phyloP scores from a whole-genome alignment of 2,888 invertebrate genomes.

The Ennomos quercinarius region DNA sequence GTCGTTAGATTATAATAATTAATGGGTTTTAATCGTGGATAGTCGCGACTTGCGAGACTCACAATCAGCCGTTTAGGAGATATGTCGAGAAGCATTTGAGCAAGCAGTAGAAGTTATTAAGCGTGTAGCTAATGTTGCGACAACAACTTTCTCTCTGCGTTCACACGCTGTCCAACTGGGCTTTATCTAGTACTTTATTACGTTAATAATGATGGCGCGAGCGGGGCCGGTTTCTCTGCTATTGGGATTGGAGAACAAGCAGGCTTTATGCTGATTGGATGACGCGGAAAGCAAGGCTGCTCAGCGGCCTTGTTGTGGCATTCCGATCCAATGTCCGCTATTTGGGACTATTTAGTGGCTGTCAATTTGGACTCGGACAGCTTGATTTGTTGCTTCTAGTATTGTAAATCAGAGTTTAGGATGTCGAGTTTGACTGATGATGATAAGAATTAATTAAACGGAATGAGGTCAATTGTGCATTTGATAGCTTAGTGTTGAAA shows the following conservation, averaged over 20 bases:
- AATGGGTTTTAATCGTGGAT: constrained; percentile 57
- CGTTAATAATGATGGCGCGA: constrained; percentile 77
- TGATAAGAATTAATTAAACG: constrained; percentile 35
- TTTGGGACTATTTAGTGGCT: constrained; percentile 68
- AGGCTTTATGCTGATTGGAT: constrained; percentile 77
- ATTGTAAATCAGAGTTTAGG: constrained; percentile 42
- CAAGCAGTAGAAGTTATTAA: constrained; percentile 65
- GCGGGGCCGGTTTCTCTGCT: constrained; percentile 78
- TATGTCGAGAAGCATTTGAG: constrained; percentile 58
- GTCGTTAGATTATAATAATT: constrained; percentile 57
- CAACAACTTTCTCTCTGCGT: constrained; percentile 79
- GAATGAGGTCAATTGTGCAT: constrained; percentile 31
- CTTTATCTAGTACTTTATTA: constrained; percentile 83
- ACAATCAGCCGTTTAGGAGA: constrained; percentile 59
- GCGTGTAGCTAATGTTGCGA: constrained; percentile 73
- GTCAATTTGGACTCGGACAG: constrained; percentile 57
- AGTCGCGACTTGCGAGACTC: constrained; percentile 50
- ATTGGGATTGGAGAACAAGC: constrained; percentile 70
- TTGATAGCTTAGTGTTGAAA: constrained; percentile 21
- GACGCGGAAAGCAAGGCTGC: constrained; percentile 81
- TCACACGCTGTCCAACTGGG: constrained; percentile 82
- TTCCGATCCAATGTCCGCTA: constrained; percentile 69
- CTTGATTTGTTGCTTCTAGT: constrained; percentile 57
- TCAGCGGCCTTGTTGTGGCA: constrained; percentile 77
- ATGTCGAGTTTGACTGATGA: constrained; percentile 39